Conservation (phyloP, 1,140 invertebrate genomes). For the Brachionus asplanchnoidis region DNA sequence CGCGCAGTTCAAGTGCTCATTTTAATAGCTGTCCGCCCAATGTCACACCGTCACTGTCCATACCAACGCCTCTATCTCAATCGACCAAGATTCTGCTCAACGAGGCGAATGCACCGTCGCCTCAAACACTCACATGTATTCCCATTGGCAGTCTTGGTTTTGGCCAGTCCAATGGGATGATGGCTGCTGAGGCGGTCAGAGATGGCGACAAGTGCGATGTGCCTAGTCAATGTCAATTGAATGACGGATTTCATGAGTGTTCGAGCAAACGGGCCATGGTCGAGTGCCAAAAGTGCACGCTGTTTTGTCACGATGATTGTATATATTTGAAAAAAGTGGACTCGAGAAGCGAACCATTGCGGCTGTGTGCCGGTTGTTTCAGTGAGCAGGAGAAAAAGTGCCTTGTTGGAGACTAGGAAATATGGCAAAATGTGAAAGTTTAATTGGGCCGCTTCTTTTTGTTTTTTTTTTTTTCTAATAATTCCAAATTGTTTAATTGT, state of each 20-base stretch:
- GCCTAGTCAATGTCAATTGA: background rate
- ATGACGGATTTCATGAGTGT: background rate
- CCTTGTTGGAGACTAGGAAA: background rate
- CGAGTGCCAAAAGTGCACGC: background rate
- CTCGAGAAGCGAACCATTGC: background rate
- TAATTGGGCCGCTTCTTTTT: background rate
- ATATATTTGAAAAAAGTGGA: conserved; percentile 16
- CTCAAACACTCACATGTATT: background rate
- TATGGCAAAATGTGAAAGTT: background rate
- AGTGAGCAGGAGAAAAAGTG: background rate
- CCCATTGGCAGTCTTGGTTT: background rate
- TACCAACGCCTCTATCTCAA: background rate
- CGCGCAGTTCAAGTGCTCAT: background rate
- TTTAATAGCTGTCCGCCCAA: background rate
- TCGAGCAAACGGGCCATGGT: background rate
- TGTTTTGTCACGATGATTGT: conserved; percentile 13
- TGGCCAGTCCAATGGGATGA: background rate
- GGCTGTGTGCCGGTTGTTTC: background rate
- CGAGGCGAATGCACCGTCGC: background rate
- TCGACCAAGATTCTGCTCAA: background rate
- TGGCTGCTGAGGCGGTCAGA: background rate
- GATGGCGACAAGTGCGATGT: background rate
- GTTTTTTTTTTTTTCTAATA: background rate
- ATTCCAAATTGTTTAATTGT: background rate
- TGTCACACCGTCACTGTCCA: background rate